Evolutionary conservation across 1,140 invertebrate species (phyloP), one percentile per base, ranked within the genome.

Genomic region (Telenomus remus): DNA sequence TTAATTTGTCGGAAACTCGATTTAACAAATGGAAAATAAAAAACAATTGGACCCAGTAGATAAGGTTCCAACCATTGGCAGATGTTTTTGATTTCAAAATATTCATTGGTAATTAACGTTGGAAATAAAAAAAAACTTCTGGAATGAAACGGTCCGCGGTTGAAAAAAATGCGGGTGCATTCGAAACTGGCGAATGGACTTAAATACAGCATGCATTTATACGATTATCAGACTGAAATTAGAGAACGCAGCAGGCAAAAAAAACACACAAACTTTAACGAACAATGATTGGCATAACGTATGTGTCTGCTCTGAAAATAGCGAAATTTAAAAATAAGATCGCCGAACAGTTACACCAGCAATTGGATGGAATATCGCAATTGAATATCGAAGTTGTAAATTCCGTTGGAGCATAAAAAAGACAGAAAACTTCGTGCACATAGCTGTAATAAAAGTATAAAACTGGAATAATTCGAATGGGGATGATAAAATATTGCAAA

Each of bases 381-480:
- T 47, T 37, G 12, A 44, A 44, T 51, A 61, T 61, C 27, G n/a
- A 51, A 37, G 33, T 16, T 48, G 59, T 51, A 51, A 61, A 51
- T 51, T 51, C 14, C 13, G 8, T 12, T 48, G 27, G 16, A 19
- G 16, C 50, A 46, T 63, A 54, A 64, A 64, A 64, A 64, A 13
- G 33, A 13, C 13, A 27, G 5, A 0, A 27, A 27, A 27, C 6
- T 27, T 27, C 2, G 2, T 3, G 19, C 19, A 1, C 2, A 27
- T 27, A 27, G 2, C 15, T 19, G 43, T 59, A 51, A 11, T 11
- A n/a, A 33, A 53, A 54, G 49, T 50, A 27, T 27, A 61, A 61
- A 70, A 55, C n/a, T 27, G 46, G 43, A 73, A 73, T 65, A 73
- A 65, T 60, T 57, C 54, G 65, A 73, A 16, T 34, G 9, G 27